Base-by-base conservation (phyloP, 2,113 vertebrate species). In the Recurvirostra avosetta region DNA sequence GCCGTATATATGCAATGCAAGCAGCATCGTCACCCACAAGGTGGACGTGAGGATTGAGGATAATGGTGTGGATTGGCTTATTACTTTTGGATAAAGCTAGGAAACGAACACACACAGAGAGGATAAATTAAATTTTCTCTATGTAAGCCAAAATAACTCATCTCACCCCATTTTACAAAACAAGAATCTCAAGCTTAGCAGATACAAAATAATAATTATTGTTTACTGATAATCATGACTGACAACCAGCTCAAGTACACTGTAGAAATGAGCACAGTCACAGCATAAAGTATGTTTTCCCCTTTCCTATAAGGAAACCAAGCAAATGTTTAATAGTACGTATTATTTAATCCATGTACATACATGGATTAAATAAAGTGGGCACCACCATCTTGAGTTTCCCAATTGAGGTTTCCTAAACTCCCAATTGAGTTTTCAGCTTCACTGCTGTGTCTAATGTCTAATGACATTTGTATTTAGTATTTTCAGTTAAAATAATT, bases 21-120 rank as follows among this genome's bases (percentile, higher is more conserved):
- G 99, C 99, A 1, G 99, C 99, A 5, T 99, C 99, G 3, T 99
- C 99, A 1, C 99, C 99, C 53, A 99, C 99, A 66, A 99, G 98
- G 96, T 99, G 99, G 34, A 99, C 99, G 1, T 99, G 99, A 2
- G 99, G 99, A 94, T 99, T 99, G 92, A 99, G 98, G 97, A 99
- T 98, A 96, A 99, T 99, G 38, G 99, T 99, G 97, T 99, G 99
- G 97, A 99, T 98, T 8, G 99, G 99, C 91, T 98, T 99, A 95
- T 98, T 99, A 80, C 97, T 98, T 97, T 99, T 99, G 86, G 99
- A 99, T 92, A 99, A 97, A 96, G 99, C 99, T 99, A 95, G 65
- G 76, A 70, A 97, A 89, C 22, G 62, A n/a, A 49, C 41, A 93
- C 6, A 78, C 15, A 17, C 30, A 59, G 5, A 25, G 1, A 58